A percentile compares a stretch with the other conserved stretches of the same genome.
These are phyloP conservation scores for Caloenas nicobarica DNA, from an alignment of 2,113 vertebrate genomes.

Conservation along the genomic window DNA sequence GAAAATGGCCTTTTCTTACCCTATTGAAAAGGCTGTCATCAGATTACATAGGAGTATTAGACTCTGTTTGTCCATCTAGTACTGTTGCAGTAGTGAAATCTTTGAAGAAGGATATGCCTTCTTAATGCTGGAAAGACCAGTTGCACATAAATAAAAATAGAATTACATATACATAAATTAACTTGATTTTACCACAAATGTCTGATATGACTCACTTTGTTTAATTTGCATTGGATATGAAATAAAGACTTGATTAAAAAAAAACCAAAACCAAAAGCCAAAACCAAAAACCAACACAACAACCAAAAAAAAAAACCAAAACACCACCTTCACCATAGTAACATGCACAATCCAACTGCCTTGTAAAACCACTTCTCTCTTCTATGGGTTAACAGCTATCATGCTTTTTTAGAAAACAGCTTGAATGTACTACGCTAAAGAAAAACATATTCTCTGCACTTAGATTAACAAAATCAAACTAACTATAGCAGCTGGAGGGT, in stretches of 20 bases:
- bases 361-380: slow-evolving; percentile 23
- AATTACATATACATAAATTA: slow-evolving; percentile 1
- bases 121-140: neutral
- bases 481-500: slow-evolving; percentile 60
- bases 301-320: too few species aligned
- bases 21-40: neutral
- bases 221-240: slow-evolving; percentile 38
- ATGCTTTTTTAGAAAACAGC: slow-evolving; percentile 46
- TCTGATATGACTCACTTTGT: slow-evolving; percentile 35
- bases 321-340: slow-evolving; percentile 62
- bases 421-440: slow-evolving; percentile 30
- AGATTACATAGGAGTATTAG: neutral
- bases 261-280: neutral
- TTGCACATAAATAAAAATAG: slow-evolving; percentile 8
- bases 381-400: slow-evolving; percentile 36
- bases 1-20: slow-evolving; percentile 15
- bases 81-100: neutral
- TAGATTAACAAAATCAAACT: slow-evolving; percentile 60
- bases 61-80: neutral
- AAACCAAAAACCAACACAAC: too few species aligned
- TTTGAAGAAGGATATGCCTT: neutral
- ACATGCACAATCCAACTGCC: slow-evolving; percentile 16
- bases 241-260: slow-evolving; percentile 16
- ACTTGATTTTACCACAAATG: slow-evolving; percentile 11
- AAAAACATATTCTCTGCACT: slow-evolving; percentile 38